Evolutionary conservation across 2,113 vertebrate genomes (phyloP).

Genomic region (Sigmodon hispidus): DNA sequence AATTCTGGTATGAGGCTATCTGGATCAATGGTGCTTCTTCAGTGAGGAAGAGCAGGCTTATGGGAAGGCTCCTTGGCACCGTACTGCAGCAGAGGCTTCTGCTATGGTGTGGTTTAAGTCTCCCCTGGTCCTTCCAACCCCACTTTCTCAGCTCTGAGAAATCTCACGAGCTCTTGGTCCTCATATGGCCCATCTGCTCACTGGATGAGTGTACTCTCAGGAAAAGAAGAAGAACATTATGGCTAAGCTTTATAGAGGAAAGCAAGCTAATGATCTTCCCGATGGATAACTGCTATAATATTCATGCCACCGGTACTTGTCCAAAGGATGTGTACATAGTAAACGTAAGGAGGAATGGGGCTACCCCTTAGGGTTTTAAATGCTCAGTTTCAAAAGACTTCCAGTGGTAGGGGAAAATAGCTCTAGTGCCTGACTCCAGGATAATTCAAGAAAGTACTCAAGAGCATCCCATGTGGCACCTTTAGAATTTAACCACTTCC

Average conservation of each 20-base stretch:
- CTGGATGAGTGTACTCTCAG: background rate
- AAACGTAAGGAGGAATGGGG: conserved; percentile 30
- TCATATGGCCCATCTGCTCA: background rate
- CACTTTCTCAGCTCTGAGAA: background rate
- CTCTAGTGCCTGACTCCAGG: background rate
- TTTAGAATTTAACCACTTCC: background rate
- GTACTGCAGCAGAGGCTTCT: background rate
- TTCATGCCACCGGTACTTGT: background rate
- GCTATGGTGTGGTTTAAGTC: background rate
- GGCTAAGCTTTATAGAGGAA: conserved; percentile 41
- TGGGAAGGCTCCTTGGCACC: background rate
- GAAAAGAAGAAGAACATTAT: conserved; percentile 53
- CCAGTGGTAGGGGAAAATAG: background rate
- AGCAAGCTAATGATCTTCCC: conserved; percentile 54
- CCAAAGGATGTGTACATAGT: background rate
- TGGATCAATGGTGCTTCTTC: background rate
- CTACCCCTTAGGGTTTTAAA: background rate
- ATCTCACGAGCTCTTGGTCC: conserved; percentile 8
- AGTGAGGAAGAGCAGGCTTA: background rate
- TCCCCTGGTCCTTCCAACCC: background rate
- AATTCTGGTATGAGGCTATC: background rate
- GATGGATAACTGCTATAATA: background rate
- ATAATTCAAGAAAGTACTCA: background rate
- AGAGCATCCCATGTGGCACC: background rate
- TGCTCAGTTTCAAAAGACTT: conserved; percentile 9